These are phyloP conservation scores for Apolygus lucorum DNA, from an alignment of 1,140 invertebrate genomes.

Conservation along the genomic window DNA sequence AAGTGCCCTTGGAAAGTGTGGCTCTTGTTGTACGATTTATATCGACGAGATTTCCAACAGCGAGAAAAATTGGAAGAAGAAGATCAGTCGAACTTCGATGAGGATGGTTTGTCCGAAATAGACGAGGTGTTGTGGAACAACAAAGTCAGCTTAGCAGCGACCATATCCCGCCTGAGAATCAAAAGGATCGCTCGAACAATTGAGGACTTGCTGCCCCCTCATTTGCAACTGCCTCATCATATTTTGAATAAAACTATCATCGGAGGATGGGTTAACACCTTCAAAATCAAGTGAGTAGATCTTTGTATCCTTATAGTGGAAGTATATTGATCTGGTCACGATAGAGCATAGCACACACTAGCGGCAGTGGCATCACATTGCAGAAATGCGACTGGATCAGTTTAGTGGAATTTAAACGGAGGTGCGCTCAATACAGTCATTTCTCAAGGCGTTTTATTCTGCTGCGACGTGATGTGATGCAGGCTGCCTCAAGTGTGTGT, in stretches of 20 bases:
- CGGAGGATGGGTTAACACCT: conserved; percentile 66
- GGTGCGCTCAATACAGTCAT: too few species aligned
- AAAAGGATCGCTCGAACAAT: conserved; percentile 55
- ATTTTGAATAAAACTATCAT: conserved; percentile 49
- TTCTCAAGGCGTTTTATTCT: too few species aligned
- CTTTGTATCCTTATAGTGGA: too few species aligned
- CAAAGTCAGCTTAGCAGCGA: conserved; percentile 56
- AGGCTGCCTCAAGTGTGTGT: too few species aligned
- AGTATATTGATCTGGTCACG: too few species aligned
- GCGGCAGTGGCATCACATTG: too few species aligned
- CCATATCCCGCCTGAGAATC: conserved; percentile 57
- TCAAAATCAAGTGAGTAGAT: conserved; percentile 55
- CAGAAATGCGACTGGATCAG: too few species aligned
- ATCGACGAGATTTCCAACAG: conserved; percentile 47
- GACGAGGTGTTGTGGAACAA: conserved; percentile 52
- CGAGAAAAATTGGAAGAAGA: conserved; percentile 31
- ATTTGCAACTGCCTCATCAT: conserved; percentile 55
- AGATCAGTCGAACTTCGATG: conserved; percentile 36
- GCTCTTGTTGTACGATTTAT: conserved; percentile 53
- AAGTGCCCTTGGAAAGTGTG: conserved; percentile 39
- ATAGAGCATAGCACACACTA: too few species aligned
- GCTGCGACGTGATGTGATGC: too few species aligned
- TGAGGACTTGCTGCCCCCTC: conserved; percentile 54
- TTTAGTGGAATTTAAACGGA: too few species aligned
- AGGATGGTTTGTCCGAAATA: conserved; percentile 43